These are phyloP conservation scores for Paralichthys olivaceus DNA, from an alignment of 2,113 vertebrate species.

Conservation along the genomic window DNA sequence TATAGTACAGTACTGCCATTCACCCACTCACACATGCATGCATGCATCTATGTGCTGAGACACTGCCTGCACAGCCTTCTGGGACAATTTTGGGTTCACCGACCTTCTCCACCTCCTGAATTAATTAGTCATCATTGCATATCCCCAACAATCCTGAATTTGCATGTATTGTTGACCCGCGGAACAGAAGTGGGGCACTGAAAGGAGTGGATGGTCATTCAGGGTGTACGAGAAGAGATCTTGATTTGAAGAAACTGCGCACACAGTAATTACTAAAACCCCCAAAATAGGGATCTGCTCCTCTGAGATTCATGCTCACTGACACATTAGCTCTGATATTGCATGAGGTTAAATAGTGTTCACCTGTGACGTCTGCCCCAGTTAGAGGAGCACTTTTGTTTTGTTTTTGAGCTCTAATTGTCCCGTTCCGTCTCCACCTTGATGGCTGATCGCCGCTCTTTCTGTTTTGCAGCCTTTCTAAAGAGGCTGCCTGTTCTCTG, in stretches of 20 bases:
- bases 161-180: too few species aligned
- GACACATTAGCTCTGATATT: background rate
- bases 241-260: too few species aligned
- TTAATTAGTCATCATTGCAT: too few species aligned
- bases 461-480: slow-evolving; percentile 79
- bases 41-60: too few species aligned
- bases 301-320: background rate
- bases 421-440: slow-evolving; percentile 80
- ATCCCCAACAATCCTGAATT: too few species aligned
- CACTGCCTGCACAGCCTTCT: too few species aligned
- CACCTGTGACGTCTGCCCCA: slow-evolving; percentile 1
- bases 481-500: slow-evolving; percentile 38
- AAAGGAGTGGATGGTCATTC: background rate
- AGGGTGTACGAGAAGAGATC: background rate
- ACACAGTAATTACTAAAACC: too few species aligned
- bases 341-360: background rate
- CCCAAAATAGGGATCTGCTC: background rate
- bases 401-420: slow-evolving; percentile 41
- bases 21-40: too few species aligned
- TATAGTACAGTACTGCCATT: too few species aligned
- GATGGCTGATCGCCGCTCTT: slow-evolving; percentile 69
- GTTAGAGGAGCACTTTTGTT: background rate
- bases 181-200: too few species aligned
- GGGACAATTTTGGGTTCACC: too few species aligned
- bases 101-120: too few species aligned